A percentile compares a stretch with the other conserved stretches of the same genome.
These are phyloP conservation scores for Rhabditoides inermis DNA, from an alignment of 2,888 invertebrate species.

Conservation along the genomic window DNA sequence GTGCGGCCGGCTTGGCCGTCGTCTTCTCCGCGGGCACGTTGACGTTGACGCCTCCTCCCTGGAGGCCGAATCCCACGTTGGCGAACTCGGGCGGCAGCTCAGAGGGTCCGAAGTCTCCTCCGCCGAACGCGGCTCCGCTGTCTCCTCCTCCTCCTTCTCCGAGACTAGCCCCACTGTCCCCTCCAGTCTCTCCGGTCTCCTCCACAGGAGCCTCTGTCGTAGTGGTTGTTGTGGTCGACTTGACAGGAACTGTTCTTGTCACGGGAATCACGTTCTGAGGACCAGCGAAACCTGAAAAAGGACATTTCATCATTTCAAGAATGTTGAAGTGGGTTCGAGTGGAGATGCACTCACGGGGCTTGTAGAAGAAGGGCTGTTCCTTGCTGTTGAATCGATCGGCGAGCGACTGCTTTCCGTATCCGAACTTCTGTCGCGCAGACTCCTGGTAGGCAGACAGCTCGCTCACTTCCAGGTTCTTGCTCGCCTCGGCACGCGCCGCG, in stretches of 20 bases:
- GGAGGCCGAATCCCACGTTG: conserved; percentile 26
- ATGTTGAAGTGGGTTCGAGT: neutral
- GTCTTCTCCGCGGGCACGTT: conserved; percentile 17
- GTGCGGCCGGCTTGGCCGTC: conserved; percentile 6
- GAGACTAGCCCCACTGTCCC: too few relatives aligned
- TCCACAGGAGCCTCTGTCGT: conserved; percentile 9
- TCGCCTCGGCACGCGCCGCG: too few relatives aligned
- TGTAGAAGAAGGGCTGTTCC: neutral
- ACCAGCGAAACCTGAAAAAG: neutral
- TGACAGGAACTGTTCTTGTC: neutral
- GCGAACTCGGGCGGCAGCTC: conserved; percentile 35
- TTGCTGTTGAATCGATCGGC: too few relatives aligned
- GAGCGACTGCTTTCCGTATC: too few relatives aligned
- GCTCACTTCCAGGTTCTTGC: too few relatives aligned
- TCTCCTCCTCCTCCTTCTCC: conserved; percentile 6
- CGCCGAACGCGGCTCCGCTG: conserved; percentile 20
- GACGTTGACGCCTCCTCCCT: conserved; percentile 25
- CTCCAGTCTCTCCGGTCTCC: conserved; percentile 9
- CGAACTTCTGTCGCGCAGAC: too few relatives aligned
- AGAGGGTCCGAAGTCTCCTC: conserved; percentile 30
- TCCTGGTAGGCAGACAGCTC: too few relatives aligned
- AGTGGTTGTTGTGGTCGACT: conserved; percentile 22
- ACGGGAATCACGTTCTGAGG: neutral
- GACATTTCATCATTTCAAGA: neutral
- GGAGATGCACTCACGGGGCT: neutral